Evolutionary conservation across 2,797 vertebrate species (phyloP), one percentile per base, ranked within the genome.

Genomic region (Mionectes olivaceus): DNA sequence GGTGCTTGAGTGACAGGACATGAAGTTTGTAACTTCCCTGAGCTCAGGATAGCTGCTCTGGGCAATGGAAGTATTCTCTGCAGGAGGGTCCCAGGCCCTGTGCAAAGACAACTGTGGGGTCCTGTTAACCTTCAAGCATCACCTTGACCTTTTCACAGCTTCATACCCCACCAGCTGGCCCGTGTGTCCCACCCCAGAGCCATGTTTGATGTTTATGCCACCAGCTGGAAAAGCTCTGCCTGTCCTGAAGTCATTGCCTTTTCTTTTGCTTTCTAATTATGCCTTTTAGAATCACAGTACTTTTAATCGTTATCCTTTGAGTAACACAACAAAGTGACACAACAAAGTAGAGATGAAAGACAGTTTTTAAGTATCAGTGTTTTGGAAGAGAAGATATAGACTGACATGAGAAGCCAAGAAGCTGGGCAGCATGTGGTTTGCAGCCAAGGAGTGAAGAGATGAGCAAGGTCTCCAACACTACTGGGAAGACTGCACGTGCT

Each of bases 181-280:
- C 3, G 1, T 32, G 0, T 3, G 47, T 67, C 46, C 61, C 80
- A 69, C 19, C 46, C 19, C 5, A 5, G 18, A 18, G 55, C 7
- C 23, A 5, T 1, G 23, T 69, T 55, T 27, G 9, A 60, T 15
- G 81, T 55, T 43, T 39, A 60, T 71, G 49, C 37, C n/a, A 65
- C 2, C 1, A 2, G 24, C 43, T 78, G 73, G 30, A 59, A 88
- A 52, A 94, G 37, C 69, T 91, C 60, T 77, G 50, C 37, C 83
- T 52, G 35, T 52, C n/a, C 77, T 46, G 16, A 28, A 55, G 67
- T 35, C 28, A 4, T 7, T 18, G 19, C 13, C 57, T 64, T 73
- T 64, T 88, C n/a, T 76, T 96, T 77, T 85, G 33, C 67, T 94
- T 83, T 92, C 74, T 84, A 55, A 63, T 89, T 49, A 67, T 1